Conservation (phyloP, 1,140 invertebrate genomes). For the Musca domestica region DNA sequence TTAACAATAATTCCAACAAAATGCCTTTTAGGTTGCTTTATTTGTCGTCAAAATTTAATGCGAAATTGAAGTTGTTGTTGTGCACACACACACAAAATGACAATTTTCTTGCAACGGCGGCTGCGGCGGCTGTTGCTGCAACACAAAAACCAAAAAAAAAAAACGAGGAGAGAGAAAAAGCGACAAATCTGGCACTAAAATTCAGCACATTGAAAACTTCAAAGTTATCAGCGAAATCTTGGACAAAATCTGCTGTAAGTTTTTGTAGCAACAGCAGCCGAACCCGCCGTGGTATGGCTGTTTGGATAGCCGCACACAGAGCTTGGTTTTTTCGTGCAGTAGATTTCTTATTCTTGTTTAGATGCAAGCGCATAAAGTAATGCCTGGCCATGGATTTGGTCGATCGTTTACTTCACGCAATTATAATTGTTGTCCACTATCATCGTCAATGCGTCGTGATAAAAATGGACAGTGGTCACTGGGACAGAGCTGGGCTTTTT, state of each 20-base stretch:
- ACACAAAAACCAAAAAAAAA: background rate
- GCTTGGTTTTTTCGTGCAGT: too few species aligned
- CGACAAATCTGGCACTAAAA: constrained; percentile 53
- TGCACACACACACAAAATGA: background rate
- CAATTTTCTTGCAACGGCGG: constrained; percentile 16
- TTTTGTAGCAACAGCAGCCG: too few species aligned
- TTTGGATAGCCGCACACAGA: constrained; percentile 2
- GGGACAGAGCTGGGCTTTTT: background rate
- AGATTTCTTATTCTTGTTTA: too few species aligned
- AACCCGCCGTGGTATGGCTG: background rate
- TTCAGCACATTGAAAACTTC: constrained; percentile 50
- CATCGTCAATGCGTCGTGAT: background rate
- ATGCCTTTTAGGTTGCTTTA: constrained; percentile 35
- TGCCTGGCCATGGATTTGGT: background rate
- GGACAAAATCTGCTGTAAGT: constrained; percentile 2
- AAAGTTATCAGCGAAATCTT: constrained; percentile 49
- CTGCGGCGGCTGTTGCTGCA: too few species aligned
- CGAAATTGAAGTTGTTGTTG: background rate
- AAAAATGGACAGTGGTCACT: background rate
- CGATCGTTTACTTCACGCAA: constrained; percentile 15
- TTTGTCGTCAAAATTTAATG: constrained; percentile 18
- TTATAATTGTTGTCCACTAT: constrained; percentile 17
- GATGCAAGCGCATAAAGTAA: too few species aligned
- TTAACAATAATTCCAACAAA: constrained; percentile 54
- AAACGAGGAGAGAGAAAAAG: constrained; percentile 35